Percentiles rank a stretch among this genome's conserved stretches.
These are phyloP conservation scores for Molossus molossus DNA, from an alignment of 2,797 vertebrate genomes.

Conservation along the genomic window DNA sequence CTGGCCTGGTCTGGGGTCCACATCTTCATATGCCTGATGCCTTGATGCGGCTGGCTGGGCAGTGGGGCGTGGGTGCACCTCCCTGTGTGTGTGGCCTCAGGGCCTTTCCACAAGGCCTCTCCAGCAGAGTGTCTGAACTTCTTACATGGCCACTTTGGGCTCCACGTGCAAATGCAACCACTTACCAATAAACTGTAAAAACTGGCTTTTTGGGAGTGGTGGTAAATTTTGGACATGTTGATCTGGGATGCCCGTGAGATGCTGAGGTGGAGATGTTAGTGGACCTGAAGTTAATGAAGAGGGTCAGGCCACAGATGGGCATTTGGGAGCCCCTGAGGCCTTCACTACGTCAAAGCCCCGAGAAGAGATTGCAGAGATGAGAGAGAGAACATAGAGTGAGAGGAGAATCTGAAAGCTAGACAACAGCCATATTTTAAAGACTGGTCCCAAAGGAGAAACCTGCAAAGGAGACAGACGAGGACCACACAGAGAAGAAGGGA, in stretches of 20 bases:
- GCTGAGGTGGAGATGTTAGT: not conserved
- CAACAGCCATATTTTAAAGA: not conserved
- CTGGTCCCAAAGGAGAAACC: not conserved
- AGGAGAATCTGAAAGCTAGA: constrained; percentile 36
- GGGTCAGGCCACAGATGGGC: not conserved
- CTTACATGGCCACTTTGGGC: not conserved
- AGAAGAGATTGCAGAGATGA: not conserved
- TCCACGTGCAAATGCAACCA: not conserved
- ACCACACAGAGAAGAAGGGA: not conserved
- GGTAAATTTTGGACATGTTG: not conserved
- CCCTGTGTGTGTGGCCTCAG: not conserved
- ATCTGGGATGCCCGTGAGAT: constrained; percentile 20
- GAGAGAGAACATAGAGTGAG: not conserved
- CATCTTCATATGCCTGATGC: not conserved
- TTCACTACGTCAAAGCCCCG: not conserved
- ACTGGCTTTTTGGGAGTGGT: not conserved
- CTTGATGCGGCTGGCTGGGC: not conserved
- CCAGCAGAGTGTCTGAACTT: not conserved
- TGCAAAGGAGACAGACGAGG: not conserved
- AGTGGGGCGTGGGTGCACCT: not conserved
- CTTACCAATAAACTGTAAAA: not conserved
- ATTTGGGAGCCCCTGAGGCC: not conserved
- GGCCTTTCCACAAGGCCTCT: not conserved
- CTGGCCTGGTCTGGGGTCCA: not conserved
- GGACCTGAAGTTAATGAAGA: not conserved